Conservation (phyloP, 2,113 vertebrate genomes). For the Apus apus region DNA sequence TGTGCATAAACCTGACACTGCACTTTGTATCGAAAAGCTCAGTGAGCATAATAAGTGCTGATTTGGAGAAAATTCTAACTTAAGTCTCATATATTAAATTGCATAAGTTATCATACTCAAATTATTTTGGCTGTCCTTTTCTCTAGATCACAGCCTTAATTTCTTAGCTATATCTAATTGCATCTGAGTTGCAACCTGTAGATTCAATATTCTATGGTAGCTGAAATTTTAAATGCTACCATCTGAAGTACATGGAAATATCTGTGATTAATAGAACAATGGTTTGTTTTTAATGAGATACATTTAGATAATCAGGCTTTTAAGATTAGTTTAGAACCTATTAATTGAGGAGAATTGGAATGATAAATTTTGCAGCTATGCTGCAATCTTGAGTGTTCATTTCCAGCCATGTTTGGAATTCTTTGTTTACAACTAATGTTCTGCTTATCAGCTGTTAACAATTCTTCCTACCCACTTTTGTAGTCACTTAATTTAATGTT, state of each 20-base stretch:
- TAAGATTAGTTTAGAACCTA: not conserved
- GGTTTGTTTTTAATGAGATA: not conserved
- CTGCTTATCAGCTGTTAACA: not conserved
- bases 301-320: not conserved
- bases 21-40: constrained; percentile 77
- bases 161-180: not conserved
- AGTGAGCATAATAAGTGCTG: constrained; percentile 19
- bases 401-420: constrained; percentile 12
- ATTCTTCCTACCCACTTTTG: not conserved
- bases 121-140: not conserved
- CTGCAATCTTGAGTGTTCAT: not conserved
- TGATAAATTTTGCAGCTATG: not conserved
- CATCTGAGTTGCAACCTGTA: not conserved
- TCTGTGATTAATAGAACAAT: not conserved
- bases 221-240: not conserved
- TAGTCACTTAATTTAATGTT: constrained; percentile 20
- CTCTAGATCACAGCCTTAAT: not conserved
- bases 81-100: not conserved
- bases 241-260: not conserved
- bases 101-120: not conserved
- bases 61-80: constrained; percentile 28
- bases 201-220: not conserved
- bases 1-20: constrained; percentile 79
- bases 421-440: not conserved
- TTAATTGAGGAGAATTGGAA: not conserved